Percentiles rank a stretch among this genome's conserved stretches.
phyloP scores from a whole-genome alignment of 2,113 vertebrate species.

The Thymallus thymallus region DNA sequence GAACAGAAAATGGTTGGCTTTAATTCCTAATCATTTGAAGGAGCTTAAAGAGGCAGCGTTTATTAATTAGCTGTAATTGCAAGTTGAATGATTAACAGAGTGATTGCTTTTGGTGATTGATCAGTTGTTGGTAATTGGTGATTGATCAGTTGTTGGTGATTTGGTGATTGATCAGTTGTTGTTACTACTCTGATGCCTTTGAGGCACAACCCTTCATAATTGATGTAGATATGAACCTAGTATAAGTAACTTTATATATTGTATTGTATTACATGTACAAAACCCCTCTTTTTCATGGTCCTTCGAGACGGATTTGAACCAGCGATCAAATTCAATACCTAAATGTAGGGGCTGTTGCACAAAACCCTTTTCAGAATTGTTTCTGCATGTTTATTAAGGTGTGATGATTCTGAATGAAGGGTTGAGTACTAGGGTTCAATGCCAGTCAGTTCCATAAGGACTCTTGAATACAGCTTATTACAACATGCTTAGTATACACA shows the following conservation, averaged over 20 bases:
- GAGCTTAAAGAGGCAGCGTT: conserved; percentile 33
- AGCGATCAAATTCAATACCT: no score
- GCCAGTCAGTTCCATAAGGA: no score
- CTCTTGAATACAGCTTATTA: no score
- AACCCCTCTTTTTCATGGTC: no score
- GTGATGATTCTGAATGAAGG: neutral
- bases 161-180: conserved; percentile 34
- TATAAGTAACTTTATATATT: neutral
- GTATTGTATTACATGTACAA: neutral
- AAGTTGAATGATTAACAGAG: conserved; percentile 53
- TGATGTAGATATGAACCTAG: neutral
- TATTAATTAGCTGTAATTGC: conserved; percentile 52
- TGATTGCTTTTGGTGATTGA: conserved; percentile 29
- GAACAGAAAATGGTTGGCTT: conserved; percentile 49
- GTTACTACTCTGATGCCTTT: neutral
- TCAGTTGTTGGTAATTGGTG: conserved; percentile 24
- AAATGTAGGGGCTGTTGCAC: no score
- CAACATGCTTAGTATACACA: no score
- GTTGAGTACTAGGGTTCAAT: no score
- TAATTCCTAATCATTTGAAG: conserved; percentile 59
- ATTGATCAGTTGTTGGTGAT: no score
- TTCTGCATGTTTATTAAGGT: no score
- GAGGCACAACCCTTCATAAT: neutral
- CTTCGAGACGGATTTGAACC: no score
- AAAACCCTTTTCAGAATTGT: no score